phyloP scores from a whole-genome alignment of 2,797 vertebrate genomes.

The Linurgus olivaceus region DNA sequence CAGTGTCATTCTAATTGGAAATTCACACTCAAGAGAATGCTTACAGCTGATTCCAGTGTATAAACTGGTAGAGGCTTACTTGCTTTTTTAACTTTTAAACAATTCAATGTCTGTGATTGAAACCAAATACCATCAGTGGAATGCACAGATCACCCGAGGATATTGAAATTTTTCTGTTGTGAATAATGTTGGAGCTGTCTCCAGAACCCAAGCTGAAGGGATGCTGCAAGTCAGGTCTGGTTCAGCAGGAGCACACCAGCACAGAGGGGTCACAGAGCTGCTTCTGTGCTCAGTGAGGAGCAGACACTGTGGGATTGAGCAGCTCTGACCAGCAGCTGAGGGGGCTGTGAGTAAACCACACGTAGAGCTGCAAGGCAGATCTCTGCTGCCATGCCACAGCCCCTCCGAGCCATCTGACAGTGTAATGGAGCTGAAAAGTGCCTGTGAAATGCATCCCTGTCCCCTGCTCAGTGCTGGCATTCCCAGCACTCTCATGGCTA shows the following conservation, averaged over 20 bases:
- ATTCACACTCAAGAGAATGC: not conserved
- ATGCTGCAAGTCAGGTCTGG: not conserved
- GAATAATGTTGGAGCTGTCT: not conserved
- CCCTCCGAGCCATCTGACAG: slow-evolving; percentile 20
- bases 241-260: not conserved
- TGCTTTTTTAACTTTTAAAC: not conserved
- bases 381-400: slow-evolving; percentile 26
- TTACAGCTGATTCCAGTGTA: not conserved
- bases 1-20: not conserved
- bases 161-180: not conserved
- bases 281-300: not conserved
- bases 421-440: slow-evolving; percentile 57
- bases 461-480: not conserved
- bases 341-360: slow-evolving; percentile 29
- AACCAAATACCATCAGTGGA: not conserved
- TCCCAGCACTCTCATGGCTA: accelerated
- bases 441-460: not conserved
- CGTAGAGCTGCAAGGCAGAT: not conserved
- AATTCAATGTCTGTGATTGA: not conserved
- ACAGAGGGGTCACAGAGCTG: not conserved
- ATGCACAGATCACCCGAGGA: not conserved
- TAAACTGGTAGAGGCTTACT: not conserved
- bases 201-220: not conserved
- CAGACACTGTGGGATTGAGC: not conserved
- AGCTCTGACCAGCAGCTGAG: slow-evolving; percentile 7